phyloP scores from a whole-genome alignment of 2,888 invertebrate species.

The Brenthis ino region DNA sequence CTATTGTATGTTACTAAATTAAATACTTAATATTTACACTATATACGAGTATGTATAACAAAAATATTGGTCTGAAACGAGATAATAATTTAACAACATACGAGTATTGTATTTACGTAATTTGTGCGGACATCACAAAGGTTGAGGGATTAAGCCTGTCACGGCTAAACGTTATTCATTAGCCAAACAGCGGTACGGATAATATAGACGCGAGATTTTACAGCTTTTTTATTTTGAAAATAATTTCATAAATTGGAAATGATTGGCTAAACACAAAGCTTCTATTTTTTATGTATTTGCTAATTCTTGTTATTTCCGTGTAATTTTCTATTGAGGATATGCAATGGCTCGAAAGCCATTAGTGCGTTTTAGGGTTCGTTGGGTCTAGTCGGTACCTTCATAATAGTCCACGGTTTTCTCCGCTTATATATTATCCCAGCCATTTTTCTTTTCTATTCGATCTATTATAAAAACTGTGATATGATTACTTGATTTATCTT shows the following conservation, averaged over 20 bases:
- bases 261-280: neutral
- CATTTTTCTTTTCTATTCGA: too few relatives aligned
- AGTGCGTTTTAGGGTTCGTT: too few relatives aligned
- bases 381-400: too few relatives aligned
- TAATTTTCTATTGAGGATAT: neutral
- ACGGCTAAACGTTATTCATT: slow-evolving; percentile 31
- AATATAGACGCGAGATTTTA: slow-evolving; percentile 21
- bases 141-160: slow-evolving; percentile 34
- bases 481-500: too few relatives aligned
- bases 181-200: slow-evolving; percentile 16
- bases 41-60: neutral
- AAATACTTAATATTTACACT: neutral
- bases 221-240: slow-evolving; percentile 2
- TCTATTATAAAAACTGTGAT: too few relatives aligned
- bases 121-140: slow-evolving; percentile 25
- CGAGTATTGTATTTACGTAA: slow-evolving; percentile 15
- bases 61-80: neutral
- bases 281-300: neutral
- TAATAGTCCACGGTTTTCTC: too few relatives aligned
- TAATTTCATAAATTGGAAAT: slow-evolving; percentile 10
- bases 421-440: too few relatives aligned
- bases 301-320: neutral
- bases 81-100: slow-evolving; percentile 10
- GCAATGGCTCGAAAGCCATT: too few relatives aligned
- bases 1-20: too few relatives aligned